These are phyloP conservation scores for Osmerus mordax DNA, from an alignment of 2,113 vertebrate genomes.

Conservation along the genomic window DNA sequence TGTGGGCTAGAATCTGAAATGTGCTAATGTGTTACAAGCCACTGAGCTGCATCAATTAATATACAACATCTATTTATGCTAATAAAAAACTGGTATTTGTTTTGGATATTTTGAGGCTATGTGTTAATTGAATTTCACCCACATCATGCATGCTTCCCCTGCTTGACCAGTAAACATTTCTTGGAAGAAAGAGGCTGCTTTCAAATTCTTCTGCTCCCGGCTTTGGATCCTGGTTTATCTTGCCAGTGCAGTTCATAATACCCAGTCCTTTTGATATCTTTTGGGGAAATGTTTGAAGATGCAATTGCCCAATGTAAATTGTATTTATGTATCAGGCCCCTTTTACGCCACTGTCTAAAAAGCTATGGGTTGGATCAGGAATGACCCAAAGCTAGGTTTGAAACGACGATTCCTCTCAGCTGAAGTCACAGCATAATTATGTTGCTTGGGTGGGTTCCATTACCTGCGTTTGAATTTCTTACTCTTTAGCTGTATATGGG, in stretches of 20 bases:
- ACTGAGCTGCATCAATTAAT: conserved; percentile 37
- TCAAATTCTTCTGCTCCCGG: conserved; percentile 14
- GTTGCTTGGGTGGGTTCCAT: conserved; percentile 27
- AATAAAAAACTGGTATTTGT: conserved; percentile 44
- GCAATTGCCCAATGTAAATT: conserved; percentile 32
- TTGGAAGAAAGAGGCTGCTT: conserved; percentile 13
- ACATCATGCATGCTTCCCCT: conserved; percentile 42
- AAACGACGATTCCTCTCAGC: conserved; percentile 23
- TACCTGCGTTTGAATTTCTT: conserved; percentile 55
- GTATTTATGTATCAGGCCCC: conserved; percentile 22
- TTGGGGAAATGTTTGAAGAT: conserved; percentile 36
- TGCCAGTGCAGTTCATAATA: conserved; percentile 40
- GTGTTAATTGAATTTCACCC: conserved; percentile 57
- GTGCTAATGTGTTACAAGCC: conserved; percentile 43
- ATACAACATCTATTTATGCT: conserved; percentile 32
- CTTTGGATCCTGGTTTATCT: conserved; percentile 44
- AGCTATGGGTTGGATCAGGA: conserved; percentile 33
- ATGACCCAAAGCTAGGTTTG: conserved; percentile 33
- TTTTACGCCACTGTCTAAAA: conserved; percentile 1
- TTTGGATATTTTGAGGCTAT: conserved; percentile 44
- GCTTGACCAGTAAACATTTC: conserved; percentile 40
- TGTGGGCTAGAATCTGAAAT: conserved; percentile 30
- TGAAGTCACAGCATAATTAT: conserved; percentile 46
- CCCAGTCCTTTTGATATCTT: conserved; percentile 37
- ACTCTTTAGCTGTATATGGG: conserved; percentile 48